Evolutionary conservation across 1,140 invertebrate species (phyloP).

Genomic region (Aphis craccivora): DNA sequence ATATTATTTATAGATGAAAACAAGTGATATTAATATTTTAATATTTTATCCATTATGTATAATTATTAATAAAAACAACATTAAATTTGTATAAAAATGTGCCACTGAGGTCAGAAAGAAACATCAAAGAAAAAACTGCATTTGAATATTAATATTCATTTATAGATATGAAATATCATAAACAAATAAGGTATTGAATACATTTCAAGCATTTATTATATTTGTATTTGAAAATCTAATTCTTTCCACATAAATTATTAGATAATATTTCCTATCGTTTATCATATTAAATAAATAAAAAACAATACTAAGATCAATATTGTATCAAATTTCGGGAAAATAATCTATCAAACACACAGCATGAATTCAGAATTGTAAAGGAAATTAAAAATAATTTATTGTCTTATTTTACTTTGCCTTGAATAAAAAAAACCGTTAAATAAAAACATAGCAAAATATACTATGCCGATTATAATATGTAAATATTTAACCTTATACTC

Average conservation of each 20-base stretch:
- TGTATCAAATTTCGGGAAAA: not conserved
- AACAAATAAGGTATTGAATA: not conserved
- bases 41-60: not conserved
- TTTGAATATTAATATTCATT: not conserved
- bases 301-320: not conserved
- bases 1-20: slow-evolving; percentile 15
- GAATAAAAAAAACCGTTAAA: not conserved
- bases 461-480: too few relatives aligned
- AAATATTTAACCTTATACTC: too few relatives aligned
- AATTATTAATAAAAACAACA: slow-evolving; percentile 19
- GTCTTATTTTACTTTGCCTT: not conserved
- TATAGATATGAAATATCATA: not conserved
- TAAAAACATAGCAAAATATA: too few relatives aligned
- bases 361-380: not conserved
- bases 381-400: not conserved
- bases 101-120: not conserved
- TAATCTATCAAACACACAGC: not conserved
- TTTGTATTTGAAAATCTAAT: not conserved
- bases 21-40: not conserved
- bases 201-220: not conserved
- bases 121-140: not conserved
- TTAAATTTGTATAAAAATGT: not conserved
- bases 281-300: not conserved
- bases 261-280: not conserved
- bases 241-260: not conserved